A percentile compares a stretch with the other conserved stretches of the same genome.
Conservation (phyloP, 2,113 vertebrate genomes). For the Elephantulus edwardii region DNA sequence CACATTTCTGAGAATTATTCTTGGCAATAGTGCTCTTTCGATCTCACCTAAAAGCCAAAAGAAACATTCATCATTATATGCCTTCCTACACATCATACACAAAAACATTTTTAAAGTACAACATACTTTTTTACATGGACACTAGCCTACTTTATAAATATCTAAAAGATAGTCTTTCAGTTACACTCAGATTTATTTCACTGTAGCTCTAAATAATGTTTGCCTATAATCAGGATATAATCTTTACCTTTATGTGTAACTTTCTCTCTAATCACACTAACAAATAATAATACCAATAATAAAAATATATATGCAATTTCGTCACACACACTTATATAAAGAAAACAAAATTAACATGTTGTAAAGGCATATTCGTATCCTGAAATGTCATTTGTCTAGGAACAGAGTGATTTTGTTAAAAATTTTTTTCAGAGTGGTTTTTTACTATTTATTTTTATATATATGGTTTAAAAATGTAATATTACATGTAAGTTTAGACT, state of each 20-base stretch:
- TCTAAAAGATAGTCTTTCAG: background rate
- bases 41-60: conserved; percentile 49
- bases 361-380: conserved; percentile 33
- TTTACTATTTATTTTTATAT: conserved; percentile 64
- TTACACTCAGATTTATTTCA: background rate
- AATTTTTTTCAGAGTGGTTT: conserved; percentile 20
- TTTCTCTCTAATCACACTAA: conserved; percentile 41
- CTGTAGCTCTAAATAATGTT: background rate
- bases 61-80: conserved; percentile 29
- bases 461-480: conserved; percentile 45
- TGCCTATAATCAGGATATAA: conserved; percentile 13
- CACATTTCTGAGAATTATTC: conserved; percentile 59
- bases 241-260: background rate
- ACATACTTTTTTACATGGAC: background rate
- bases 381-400: conserved; percentile 21
- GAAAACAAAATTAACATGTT: conserved; percentile 55
- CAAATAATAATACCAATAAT: background rate
- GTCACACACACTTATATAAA: conserved; percentile 53
- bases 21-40: conserved; percentile 45
- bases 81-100: background rate
- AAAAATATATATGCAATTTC: conserved; percentile 42
- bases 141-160: background rate
- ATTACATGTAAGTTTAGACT: conserved; percentile 44
- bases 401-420: conserved; percentile 18
- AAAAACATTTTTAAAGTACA: background rate